phyloP scores from a whole-genome alignment of 53 echinoderm and acorn worm species.

The Crossaster papposus region DNA sequence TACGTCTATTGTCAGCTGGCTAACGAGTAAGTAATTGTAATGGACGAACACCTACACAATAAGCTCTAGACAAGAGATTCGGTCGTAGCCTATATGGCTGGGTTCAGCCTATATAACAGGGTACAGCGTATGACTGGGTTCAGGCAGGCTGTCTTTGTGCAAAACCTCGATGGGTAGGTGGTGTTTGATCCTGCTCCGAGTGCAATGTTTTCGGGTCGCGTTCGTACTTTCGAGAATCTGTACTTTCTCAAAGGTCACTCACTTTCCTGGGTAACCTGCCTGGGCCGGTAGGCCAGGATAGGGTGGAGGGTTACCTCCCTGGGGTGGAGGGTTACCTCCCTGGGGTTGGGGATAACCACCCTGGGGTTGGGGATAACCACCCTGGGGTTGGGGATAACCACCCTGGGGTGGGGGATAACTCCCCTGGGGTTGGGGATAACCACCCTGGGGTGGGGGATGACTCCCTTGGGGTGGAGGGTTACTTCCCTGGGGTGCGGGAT shows the following conservation, averaged over 20 bases:
- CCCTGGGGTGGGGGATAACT: background rate
- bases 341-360: background rate
- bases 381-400: background rate
- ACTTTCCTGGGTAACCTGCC: background rate
- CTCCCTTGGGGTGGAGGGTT: constrained; percentile 6
- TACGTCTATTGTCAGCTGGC: too few relatives aligned
- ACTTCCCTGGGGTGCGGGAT: constrained; percentile 4
- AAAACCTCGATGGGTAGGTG: too few relatives aligned
- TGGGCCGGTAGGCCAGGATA: background rate
- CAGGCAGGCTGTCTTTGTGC: too few relatives aligned
- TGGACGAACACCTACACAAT: too few relatives aligned
- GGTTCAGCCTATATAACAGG: too few relatives aligned
- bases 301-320: background rate
- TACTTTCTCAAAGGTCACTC: background rate
- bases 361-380: background rate
- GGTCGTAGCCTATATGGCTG: too few relatives aligned
- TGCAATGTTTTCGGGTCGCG: too few relatives aligned
- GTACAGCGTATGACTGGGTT: too few relatives aligned
- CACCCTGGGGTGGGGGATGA: background rate
- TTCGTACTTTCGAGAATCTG: background rate
- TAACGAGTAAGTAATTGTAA: too few relatives aligned
- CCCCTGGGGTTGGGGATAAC: background rate
- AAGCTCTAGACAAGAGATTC: too few relatives aligned
- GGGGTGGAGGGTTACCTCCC: background rate
- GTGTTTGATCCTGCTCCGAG: too few relatives aligned